Percentiles rank a stretch among this genome's conserved stretches.
Evolutionary conservation across 1,140 invertebrate genomes (phyloP).

Genomic region (Hycleus phaleratus): DNA sequence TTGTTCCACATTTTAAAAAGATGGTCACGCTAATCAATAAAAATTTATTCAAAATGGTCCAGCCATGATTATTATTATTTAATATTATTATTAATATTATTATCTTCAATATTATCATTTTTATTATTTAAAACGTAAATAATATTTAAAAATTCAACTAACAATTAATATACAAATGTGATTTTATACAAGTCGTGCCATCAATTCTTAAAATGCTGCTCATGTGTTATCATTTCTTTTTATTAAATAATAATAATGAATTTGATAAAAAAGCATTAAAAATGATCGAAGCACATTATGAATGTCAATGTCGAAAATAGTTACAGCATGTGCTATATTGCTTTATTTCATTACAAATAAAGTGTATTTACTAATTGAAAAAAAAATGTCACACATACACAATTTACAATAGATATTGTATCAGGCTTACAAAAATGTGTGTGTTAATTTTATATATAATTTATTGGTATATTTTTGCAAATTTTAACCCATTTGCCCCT

Average conservation of each 20-base stretch:
- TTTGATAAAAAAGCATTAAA: too few species aligned
- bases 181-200: conserved; percentile 17
- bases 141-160: conserved; percentile 6
- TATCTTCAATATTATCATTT: not conserved
- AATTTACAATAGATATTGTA: conserved; percentile 34
- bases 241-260: not conserved
- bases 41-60: conserved; percentile 15
- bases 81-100: not conserved
- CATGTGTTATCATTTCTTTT: not conserved
- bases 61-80: conserved; percentile 16
- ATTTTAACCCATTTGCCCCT: conserved; percentile 35
- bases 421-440: conserved; percentile 40
- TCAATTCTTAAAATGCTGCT: conserved; percentile 17
- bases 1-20: conserved; percentile 9
- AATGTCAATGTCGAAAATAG: conserved; percentile 7
- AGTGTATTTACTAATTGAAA: conserved; percentile 22
- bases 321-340: conserved; percentile 23
- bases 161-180: conserved; percentile 6
- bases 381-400: conserved; percentile 41
- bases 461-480: not conserved
- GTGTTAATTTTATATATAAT: conserved; percentile 6
- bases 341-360: conserved; percentile 3
- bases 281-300: conserved; percentile 2
- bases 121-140: too few species aligned
- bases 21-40: conserved; percentile 12